Base-by-base conservation (phyloP, 1,140 invertebrate genomes). In the Calycopis cecrops region DNA sequence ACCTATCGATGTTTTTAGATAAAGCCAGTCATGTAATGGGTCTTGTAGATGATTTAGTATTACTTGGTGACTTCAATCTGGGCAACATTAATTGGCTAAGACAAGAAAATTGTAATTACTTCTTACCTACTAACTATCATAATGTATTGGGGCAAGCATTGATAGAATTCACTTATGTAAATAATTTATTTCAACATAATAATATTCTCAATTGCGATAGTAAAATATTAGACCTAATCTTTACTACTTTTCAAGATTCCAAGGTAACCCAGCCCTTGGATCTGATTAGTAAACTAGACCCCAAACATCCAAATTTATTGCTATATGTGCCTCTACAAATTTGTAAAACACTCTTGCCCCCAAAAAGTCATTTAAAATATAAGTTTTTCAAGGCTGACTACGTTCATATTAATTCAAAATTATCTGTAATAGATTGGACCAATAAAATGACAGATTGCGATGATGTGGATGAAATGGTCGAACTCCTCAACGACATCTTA, bases 321-420 rank as follows among this genome's bases (percentile, higher is more conserved):
- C 4, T 35, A 35, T 4, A 35, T 35, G 34, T 35, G 9, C 34
- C 34, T 6, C 34, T 35, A n/a, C n/a, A n/a, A n/a, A n/a, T n/a
- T n/a, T n/a, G n/a, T n/a, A n/a, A n/a, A n/a, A n/a, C n/a, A n/a
- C 9, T 6, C 34, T 35, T 35, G 34, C 4, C 34, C 9, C 9
- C 4, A 4, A 35, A 35, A 35, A 35, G 34, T 35, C 34, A 9
- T 4, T 4, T 35, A 35, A 9, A 35, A 4, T 49, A 34, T n/a
- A 49, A 49, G 18, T 49, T n/a, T 11, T 49, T 49, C 17, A 16
- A 49, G 8, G 48, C 18, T 7, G 48, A 49, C n/a, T 49, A 49
- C 14, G 11, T n/a, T 34, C n/a, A 11, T 8, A 33, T 49, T 12
- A 7, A 28, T 4, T 10, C 21, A 1, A n/a, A 49, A 3, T 28